Conservation (phyloP, 2,797 vertebrate genomes). For the Botia almorhae region DNA sequence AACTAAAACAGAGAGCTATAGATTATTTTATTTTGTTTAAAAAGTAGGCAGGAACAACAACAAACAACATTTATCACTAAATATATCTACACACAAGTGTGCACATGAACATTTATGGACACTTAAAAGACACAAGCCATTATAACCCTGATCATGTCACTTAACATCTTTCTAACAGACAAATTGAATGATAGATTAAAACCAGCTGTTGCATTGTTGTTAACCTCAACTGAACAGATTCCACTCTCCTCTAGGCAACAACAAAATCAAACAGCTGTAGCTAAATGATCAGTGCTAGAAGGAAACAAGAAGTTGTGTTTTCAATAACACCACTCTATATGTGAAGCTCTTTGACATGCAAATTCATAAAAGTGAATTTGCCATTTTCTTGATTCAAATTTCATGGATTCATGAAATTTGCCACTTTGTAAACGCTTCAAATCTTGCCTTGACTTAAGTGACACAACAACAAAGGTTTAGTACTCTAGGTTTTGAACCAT, state of each 20-base stretch:
- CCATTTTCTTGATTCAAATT: too few species aligned
- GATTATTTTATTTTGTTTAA: too few species aligned
- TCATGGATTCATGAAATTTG: too few species aligned
- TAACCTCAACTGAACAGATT: not conserved
- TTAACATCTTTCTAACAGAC: not conserved
- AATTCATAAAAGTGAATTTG: not conserved
- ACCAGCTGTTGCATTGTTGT: slow-evolving; percentile 10
- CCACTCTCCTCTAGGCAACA: slow-evolving; percentile 10
- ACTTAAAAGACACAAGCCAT: not conserved
- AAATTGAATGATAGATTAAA: slow-evolving; percentile 19
- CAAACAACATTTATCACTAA: not conserved
- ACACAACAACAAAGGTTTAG: too few species aligned
- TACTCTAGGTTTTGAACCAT: too few species aligned
- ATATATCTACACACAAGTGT: not conserved
- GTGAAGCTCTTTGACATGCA: slow-evolving; percentile 3
- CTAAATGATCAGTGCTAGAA: not conserved
- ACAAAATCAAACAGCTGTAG: not conserved
- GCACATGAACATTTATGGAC: too few species aligned
- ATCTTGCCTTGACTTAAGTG: too few species aligned
- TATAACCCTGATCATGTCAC: not conserved
- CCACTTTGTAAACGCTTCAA: not conserved
- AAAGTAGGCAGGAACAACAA: not conserved
- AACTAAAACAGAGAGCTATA: too few species aligned
- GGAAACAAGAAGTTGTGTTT: not conserved
- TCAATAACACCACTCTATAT: not conserved